Base-by-base conservation (phyloP, 2,888 invertebrate species). In the Apamea sordens region DNA sequence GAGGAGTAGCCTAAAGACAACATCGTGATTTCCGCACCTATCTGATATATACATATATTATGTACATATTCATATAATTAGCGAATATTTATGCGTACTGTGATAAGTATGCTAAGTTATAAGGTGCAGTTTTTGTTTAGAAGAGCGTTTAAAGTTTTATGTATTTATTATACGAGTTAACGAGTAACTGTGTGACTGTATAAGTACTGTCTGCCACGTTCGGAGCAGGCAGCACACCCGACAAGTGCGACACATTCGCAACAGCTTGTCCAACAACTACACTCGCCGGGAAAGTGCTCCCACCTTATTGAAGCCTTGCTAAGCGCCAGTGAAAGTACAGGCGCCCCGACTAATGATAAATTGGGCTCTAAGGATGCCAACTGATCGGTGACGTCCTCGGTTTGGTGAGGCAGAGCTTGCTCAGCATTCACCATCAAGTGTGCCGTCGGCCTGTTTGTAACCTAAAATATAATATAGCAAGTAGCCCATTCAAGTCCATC, bases 311-410 rank as follows among this genome's bases (percentile, higher is more conserved):
- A 21, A 50, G 50, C 21, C 47, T 59, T 21, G 75, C 82, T 24
- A n/a, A 50, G 50, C 11, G 21, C n/a, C 8, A 53, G 78, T 79
- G 83, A 79, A 75, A 82, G 83, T 63, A 32, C 11, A 61, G 47
- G 59, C 61, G 21, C 32, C 44, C 18, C 21, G 11, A 28, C 10
- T 56, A 44, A 44, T 32, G 18, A 24, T 47, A 11, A 18, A 32
- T 47, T 21, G n/a, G 32, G 41, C 21, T 59, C 15, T 74, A 15
- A 61, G 41, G n/a, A 78, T 53, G 18, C 28, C 82, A 28, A 72
- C 44, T 13, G 13, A 7, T 18, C 18, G 59, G 10, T 28, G 41
- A 61, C 21, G 3, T 69, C 18, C 36, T 47, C 24, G 36, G 44
- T 18, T 11, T 24, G 18, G 5, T 56, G 11, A 18, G 18, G 44